These are phyloP conservation scores for Drosophila quinaria DNA, from an alignment of 2,888 invertebrate species.

Conservation along the genomic window DNA sequence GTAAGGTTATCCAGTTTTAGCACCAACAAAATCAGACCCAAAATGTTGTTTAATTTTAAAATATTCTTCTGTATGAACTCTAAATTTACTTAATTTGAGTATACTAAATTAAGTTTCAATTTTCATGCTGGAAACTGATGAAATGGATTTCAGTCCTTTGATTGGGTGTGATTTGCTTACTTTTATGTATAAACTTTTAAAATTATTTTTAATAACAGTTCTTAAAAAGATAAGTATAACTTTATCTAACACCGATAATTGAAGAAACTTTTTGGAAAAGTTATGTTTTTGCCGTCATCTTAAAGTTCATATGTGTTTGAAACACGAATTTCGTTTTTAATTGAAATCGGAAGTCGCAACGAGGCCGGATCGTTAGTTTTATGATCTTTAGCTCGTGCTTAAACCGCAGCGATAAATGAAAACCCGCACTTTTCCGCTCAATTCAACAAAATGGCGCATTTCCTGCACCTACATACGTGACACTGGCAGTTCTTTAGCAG, in stretches of 20 bases:
- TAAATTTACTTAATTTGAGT: no score
- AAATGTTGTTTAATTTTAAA: no score
- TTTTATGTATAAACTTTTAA: no score
- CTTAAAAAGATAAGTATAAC: not conserved
- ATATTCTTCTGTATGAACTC: not conserved
- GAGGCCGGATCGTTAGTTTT: constrained; percentile 17
- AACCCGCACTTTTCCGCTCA: constrained; percentile 56
- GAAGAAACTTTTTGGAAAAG: not conserved
- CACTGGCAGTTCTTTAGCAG: not conserved
- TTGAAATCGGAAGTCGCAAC: constrained; percentile 4
- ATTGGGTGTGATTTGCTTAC: no score
- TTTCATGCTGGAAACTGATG: no score
- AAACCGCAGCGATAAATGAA: constrained; percentile 43
- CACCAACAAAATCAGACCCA: no score
- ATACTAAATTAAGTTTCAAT: no score
- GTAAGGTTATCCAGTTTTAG: no score
- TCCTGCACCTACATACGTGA: constrained; percentile 51
- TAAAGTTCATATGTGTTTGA: not conserved
- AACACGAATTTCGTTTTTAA: constrained; percentile 18
- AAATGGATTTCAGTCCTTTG: no score
- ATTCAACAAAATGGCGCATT: constrained; percentile 62
- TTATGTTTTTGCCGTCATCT: not conserved
- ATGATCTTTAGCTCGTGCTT: constrained; percentile 37
- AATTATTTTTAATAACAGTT: not conserved
- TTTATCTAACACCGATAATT: not conserved